These are phyloP conservation scores for Parthenolecanium corni DNA, from an alignment of 2,888 invertebrate species.

Conservation along the genomic window DNA sequence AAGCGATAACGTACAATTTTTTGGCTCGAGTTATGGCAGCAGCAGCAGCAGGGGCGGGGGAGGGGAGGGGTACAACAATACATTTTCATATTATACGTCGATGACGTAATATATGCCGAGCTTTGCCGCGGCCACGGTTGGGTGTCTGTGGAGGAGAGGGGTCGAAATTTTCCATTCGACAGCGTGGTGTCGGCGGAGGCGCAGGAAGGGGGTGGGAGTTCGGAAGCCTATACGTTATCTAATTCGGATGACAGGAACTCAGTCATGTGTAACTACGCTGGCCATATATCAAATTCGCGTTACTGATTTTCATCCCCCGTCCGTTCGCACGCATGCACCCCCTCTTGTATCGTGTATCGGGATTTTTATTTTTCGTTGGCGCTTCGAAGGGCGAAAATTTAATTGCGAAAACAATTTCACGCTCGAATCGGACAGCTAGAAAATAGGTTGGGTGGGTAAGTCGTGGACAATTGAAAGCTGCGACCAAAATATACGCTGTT, in stretches of 20 bases:
- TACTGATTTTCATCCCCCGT: conserved; percentile 19
- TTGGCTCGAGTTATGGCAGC: too few species aligned
- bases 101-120: conserved; percentile 26
- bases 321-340: neutral
- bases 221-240: conserved; percentile 22
- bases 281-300: conserved; percentile 26
- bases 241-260: conserved; percentile 28
- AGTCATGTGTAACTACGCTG: conserved; percentile 26
- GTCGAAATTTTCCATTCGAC: too few species aligned
- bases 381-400: conserved; percentile 1
- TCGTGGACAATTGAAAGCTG: too few species aligned
- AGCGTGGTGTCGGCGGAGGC: too few species aligned
- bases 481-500: too few species aligned
- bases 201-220: too few species aligned
- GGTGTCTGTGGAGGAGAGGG: neutral
- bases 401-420: conserved; percentile 26
- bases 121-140: neutral
- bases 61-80: neutral
- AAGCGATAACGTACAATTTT: too few species aligned
- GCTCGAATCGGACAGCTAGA: conserved; percentile 17
- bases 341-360: conserved; percentile 14
- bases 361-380: conserved; percentile 9
- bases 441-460: too few species aligned
- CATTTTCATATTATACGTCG: conserved; percentile 10
- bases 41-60: neutral